phyloP scores from a whole-genome alignment of 2,797 vertebrate species.

The Rhabdophis nuchalis region DNA sequence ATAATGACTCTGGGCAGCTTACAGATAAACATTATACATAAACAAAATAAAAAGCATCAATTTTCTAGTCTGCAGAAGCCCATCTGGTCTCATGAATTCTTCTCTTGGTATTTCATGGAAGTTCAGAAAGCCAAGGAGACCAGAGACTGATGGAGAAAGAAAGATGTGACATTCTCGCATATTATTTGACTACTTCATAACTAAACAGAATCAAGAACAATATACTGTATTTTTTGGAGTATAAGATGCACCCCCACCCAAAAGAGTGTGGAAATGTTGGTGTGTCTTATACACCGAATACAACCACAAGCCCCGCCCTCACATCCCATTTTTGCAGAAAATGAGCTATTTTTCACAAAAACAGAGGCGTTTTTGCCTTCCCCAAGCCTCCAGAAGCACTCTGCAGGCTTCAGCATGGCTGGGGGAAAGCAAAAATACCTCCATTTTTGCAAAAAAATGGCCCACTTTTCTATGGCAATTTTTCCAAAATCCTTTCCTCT shows the following conservation, averaged over 20 bases:
- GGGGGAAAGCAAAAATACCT: no score
- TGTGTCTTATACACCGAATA: no score
- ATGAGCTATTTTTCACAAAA: no score
- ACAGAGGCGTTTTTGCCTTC: no score
- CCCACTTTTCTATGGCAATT: not conserved
- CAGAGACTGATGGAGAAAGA: not conserved
- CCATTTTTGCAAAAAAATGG: no score
- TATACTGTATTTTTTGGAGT: not conserved
- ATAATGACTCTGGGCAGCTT: not conserved
- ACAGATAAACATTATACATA: not conserved
- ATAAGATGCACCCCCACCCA: no score
- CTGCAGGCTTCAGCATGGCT: no score
- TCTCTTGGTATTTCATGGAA: not conserved
- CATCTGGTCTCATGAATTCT: not conserved
- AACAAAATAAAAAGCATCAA: not conserved
- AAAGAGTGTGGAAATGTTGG: no score
- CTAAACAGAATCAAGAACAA: not conserved
- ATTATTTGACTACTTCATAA: not conserved
- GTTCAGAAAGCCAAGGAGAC: not conserved
- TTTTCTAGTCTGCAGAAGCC: not conserved
- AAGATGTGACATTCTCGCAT: not conserved
- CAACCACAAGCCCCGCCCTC: no score
- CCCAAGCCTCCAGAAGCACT: no score
- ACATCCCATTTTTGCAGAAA: no score
- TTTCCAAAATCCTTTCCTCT: not conserved